Evolutionary conservation across 1,140 invertebrate genomes (phyloP), one percentile per base, ranked within the genome.

Genomic region (Caenorhabditis inopinata): DNA sequence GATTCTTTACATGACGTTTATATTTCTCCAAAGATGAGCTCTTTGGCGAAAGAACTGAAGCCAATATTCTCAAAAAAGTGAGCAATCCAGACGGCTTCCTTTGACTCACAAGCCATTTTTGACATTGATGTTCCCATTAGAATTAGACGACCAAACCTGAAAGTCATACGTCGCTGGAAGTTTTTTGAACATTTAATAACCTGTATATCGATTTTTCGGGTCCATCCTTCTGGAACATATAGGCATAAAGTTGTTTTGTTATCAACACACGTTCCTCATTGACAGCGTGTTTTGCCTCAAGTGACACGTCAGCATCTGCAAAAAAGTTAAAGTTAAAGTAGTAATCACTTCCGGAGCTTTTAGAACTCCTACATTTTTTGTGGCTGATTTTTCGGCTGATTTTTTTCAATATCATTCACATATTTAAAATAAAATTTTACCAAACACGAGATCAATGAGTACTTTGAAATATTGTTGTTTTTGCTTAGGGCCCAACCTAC

Each of bases 41-140:
- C 58, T 11, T 68, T 68, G 12, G 58, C 58, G 38, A 68, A 68
- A 18, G 58, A 68, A 2, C 29, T 68, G 58, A 68, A 68, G 11
- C 58, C 58, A 42, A 68, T 68, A 38, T 68, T 68, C n/a, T 68
- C 58, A 21, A 68, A 68, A 18, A 68, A 68, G 11, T 68, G 32
- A 68, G 58, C 58, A 42, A 68, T 68, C 58, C 58, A 68, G 38
- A 68, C 58, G 12, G 58, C 58, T 68, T 68, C 58, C 27, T 68
- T 68, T 16, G 58, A 68, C 12, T 68, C 58, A 68, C 58, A 68
- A 6, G 58, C 58, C 58, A 68, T 68, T 68, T 68, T 68, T 42
- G 58, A 68, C 58, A 68, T 68, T 29, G 58, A 29, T 21, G 58
- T 68, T 18, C 58, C 58, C 58, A 68, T 68, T 2, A 68, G n/a